Base-by-base conservation (phyloP, 2,888 invertebrate genomes). In the Tinea semifulvella region DNA sequence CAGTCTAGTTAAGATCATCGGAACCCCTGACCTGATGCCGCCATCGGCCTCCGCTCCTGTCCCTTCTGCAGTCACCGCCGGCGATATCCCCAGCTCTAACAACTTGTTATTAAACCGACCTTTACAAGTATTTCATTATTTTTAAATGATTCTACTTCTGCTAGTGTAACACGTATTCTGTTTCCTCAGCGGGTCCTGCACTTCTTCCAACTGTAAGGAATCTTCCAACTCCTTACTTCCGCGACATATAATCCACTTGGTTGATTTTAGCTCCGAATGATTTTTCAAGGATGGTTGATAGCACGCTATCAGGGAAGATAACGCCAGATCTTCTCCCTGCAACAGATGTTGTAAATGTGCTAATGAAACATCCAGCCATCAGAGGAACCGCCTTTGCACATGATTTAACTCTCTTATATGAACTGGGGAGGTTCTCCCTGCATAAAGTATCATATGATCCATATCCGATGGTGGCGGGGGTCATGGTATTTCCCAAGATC, bases 1-100 rank as follows among this genome's bases (percentile, higher is more conserved):
- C 79, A 76, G 79, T 79, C 79, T 68, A 73, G 61, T 62, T 53
- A 63, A 60, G 59, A 57, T 53, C 58, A 63, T 62, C 2, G 36
- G n/a, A 22, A 57, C 50, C 52, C 62, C 54, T 52, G 55, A 57
- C 56, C 56, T 55, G 63, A 60, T 56, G 62, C 65, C 62, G 63
- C 18, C 19, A 38, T 38, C 31, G 31, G n/a, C n/a, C n/a, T n/a
- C n/a, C n/a, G n/a, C n/a, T n/a, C n/a, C n/a, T n/a, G n/a, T n/a
- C n/a, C n/a, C n/a, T n/a, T n/a, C n/a, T n/a, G n/a, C n/a, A n/a
- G n/a, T n/a, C n/a, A n/a, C n/a, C n/a, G n/a, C n/a, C n/a, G n/a
- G n/a, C n/a, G n/a, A n/a, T n/a, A n/a, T n/a, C n/a, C n/a, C n/a
- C n/a, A n/a, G n/a, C n/a, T n/a, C n/a, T n/a, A n/a, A n/a, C n/a